Percentiles rank a stretch among this genome's conserved stretches.
Conservation (phyloP, 1,140 invertebrate genomes). For the Agraylea sexmaculata region DNA sequence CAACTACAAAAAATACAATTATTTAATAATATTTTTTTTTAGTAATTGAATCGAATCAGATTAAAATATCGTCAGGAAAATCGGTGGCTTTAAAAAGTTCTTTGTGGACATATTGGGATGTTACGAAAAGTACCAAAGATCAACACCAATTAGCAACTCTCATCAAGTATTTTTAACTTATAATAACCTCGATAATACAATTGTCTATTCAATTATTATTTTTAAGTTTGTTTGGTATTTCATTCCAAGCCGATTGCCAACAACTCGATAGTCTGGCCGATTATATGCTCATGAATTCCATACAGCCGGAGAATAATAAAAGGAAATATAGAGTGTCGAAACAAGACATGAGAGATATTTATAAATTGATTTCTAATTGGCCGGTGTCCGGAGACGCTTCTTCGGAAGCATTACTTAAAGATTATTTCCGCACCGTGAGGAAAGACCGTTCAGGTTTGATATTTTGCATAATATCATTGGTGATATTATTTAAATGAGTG, state of each 20-base stretch:
- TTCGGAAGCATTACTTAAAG: slow-evolving; percentile 6
- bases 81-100: slow-evolving; percentile 8
- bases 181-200: too few relatives aligned
- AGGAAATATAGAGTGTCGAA: background rate
- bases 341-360: slow-evolving; percentile 3
- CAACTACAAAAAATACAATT: background rate
- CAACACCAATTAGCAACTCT: slow-evolving; percentile 1
- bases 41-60: slow-evolving; percentile 8
- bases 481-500: slow-evolving; percentile 7
- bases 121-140: slow-evolving; percentile 1
- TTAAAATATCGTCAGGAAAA: slow-evolving; percentile 2
- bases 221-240: slow-evolving; percentile 12
- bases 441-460: slow-evolving; percentile 14
- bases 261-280: slow-evolving; percentile 2
- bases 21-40: background rate
- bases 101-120: slow-evolving; percentile 14
- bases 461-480: background rate
- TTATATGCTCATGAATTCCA: slow-evolving; percentile 6
- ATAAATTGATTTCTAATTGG: slow-evolving; percentile 6
- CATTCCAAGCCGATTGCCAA: slow-evolving; percentile 2
- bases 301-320: slow-evolving; percentile 5
- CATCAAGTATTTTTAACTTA: slow-evolving; percentile 8
- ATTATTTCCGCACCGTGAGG: slow-evolving; percentile 12
- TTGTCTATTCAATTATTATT: slow-evolving; percentile 1
- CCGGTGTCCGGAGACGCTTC: slow-evolving; percentile 3